Evolutionary conservation across 2,113 vertebrate species (phyloP).

Genomic region (Ophiodon elongatus): DNA sequence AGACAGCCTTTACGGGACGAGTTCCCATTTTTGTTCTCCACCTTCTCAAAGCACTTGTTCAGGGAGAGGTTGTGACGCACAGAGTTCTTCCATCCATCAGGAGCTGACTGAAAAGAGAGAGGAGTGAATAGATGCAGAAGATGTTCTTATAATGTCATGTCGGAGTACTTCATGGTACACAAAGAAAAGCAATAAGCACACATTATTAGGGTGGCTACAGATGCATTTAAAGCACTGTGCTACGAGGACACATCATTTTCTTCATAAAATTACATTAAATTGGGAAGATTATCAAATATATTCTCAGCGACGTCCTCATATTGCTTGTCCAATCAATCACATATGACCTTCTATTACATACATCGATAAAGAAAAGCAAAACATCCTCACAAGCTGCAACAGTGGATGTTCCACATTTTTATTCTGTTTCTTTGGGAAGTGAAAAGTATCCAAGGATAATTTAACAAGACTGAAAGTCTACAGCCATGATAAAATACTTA

Average conservation of each 20-base stretch:
- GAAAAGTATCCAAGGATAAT: neutral
- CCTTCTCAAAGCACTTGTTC: constrained; percentile 99
- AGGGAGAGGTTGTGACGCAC: constrained; percentile 98
- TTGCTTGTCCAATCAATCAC: neutral
- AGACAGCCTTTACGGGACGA: constrained; percentile 95
- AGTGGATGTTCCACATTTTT: neutral
- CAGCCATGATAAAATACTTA: neutral
- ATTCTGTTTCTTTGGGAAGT: neutral
- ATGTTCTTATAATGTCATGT: neutral
- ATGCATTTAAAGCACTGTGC: neutral
- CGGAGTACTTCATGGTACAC: neutral
- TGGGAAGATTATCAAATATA: neutral
- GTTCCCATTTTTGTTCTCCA: constrained; percentile 93
- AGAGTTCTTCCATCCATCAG: constrained; percentile 99
- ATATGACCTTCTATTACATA: neutral
- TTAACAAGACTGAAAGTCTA: neutral
- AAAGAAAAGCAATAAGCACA: neutral
- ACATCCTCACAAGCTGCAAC: neutral
- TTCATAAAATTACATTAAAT: neutral
- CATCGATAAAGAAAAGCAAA: too few species aligned
- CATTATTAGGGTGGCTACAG: neutral
- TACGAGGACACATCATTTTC: neutral
- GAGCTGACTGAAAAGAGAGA: constrained; percentile 89
- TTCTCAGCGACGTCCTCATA: neutral
- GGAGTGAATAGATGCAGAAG: neutral